Evolutionary conservation across 2,113 vertebrate genomes (phyloP), one percentile per base, ranked within the genome.

Genomic region (Boulengeromyrus knoepffleri): DNA sequence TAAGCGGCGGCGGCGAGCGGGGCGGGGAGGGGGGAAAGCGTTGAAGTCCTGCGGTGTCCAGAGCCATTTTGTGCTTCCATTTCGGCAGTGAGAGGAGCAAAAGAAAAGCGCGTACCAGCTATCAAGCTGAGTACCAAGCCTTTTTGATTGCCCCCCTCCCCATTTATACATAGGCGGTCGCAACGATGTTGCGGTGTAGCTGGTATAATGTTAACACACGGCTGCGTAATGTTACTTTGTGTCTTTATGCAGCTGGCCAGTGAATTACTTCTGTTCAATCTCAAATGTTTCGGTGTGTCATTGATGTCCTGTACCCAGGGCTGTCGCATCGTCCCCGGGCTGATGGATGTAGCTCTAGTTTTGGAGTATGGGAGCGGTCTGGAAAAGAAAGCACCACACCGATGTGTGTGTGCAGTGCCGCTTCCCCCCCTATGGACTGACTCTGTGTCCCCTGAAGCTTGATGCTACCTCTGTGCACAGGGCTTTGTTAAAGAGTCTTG

Each of bases 1-100:
- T 97, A 95, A 96, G 91, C 47, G 1, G 17, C 19, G 17, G 52
- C 52, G 36, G 47, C 47, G 46, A 36, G 66, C 27, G 27, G 31
- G 15, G 70, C 27, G 36, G 74, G 74, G 74, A 42, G 74, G 74
- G 74, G 74, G 74, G 36, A 80, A 39, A 42, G 74, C 31, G 92
- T 91, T 92, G 94, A 95, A 95, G 94, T 95, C 92, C 56, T 95
- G 94, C 85, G 66, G 52, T 36, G 88, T 56, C 39, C 74, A 94
- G 66, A 94, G 94, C 95, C 95, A 95, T 95, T 95, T 95, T 96
- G 95, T 88, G 87, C 80, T 91, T 89, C 89, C 66, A 70, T 83
- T 58, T n/a, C 47, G 24, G 42, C 10, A 85, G 50, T 56, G 83
- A 85, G 49, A 89, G 21, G 77, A 85, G 70, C 47, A 89, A 86